phyloP scores from a whole-genome alignment of 2,797 vertebrate genomes.

The Sardinella longiceps region DNA sequence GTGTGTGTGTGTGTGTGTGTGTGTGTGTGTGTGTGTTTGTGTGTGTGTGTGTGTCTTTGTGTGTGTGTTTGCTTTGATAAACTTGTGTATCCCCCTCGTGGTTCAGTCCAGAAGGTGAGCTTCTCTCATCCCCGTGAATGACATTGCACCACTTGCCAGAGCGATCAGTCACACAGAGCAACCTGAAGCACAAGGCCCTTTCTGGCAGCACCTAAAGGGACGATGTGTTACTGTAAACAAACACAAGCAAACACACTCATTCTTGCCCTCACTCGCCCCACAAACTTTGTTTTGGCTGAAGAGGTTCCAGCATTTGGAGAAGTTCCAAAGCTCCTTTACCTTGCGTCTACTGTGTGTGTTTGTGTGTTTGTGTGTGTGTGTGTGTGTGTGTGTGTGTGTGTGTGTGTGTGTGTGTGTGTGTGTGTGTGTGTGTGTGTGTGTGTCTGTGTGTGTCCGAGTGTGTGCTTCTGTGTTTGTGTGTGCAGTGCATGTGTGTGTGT shows the following conservation, averaged over 20 bases:
- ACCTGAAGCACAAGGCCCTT: not conserved
- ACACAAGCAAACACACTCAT: not conserved
- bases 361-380: not conserved
- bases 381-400: not conserved
- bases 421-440: not conserved
- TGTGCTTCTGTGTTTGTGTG: not conserved
- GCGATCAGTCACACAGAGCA: not conserved
- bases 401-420: not conserved
- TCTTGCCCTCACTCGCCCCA: not conserved
- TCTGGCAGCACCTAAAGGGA: not conserved
- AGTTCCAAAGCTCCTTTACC: not conserved
- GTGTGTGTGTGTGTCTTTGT: not conserved
- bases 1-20: not conserved
- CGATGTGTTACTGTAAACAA: not conserved
- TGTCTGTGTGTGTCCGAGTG: not conserved
- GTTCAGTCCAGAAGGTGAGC: slow-evolving; percentile 1
- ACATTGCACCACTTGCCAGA: not conserved
- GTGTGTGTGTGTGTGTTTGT: not conserved
- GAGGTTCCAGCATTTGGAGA: not conserved
- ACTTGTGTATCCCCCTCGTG: not conserved
- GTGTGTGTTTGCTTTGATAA: not conserved
- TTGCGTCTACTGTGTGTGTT: not conserved
- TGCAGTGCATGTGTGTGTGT: not conserved
- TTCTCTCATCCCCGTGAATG: not conserved
- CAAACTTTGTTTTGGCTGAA: not conserved